Base-by-base conservation (phyloP, 2,888 invertebrate species). In the Psylliodes chrysocephalus region DNA sequence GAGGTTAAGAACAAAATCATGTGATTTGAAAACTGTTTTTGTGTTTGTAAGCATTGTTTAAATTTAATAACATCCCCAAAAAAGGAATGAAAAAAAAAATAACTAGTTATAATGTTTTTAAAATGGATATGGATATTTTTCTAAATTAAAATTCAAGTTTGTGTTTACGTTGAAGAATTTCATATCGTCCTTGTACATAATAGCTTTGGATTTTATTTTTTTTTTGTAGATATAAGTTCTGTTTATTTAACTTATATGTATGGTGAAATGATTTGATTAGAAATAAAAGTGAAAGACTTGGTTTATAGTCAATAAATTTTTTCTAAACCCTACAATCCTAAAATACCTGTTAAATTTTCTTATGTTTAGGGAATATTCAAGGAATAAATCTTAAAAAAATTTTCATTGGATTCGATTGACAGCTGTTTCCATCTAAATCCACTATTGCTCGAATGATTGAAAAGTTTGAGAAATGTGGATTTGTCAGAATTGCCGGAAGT, bases 261-360 rank as follows among this genome's bases (percentile, higher is more conserved):
- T 73, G 73, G 73, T 74, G 72, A 71, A 72, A 60, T 70, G 69
- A 73, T 70, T 69, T 70, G 66, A 68, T 53, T 64, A 68, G 59
- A 66, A 66, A 57, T 64, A 63, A 60, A 60, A 56, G 33, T 7
- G 10, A 8, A 6, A 30, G 7, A 12, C 18, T 44, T 46, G 22
- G 19, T 42, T 46, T 17, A 25, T 22, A 15, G 12, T 46, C 30
- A 30, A 2, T 6, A 4, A 22, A 22, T 22, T 22, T 22, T 22
- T 22, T 22, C n/a, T n/a, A n/a, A n/a, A n/a, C n/a, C n/a, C n/a
- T n/a, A n/a, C n/a, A n/a, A n/a, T n/a, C n/a, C n/a, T n/a, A n/a
- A n/a, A n/a, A n/a, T n/a, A n/a, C n/a, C n/a, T n/a, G n/a, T n/a
- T n/a, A n/a, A n/a, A n/a, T n/a, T n/a, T n/a, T n/a, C n/a, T n/a